These are phyloP conservation scores for Lasius platythorax DNA, from an alignment of 2,888 invertebrate genomes.

Conservation along the genomic window DNA sequence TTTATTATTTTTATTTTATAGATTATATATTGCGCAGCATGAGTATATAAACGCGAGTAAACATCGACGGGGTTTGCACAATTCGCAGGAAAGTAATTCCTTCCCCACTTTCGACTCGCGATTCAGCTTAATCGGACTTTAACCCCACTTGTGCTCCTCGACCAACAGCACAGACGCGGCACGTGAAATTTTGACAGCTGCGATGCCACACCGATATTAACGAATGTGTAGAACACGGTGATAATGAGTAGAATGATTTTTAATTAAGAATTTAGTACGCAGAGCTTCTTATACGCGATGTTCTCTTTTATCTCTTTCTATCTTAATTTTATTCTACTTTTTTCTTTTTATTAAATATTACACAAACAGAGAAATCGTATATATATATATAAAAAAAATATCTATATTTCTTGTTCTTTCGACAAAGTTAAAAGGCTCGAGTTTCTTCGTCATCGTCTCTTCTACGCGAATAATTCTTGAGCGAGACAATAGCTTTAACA, in stretches of 20 bases:
- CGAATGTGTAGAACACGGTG: neutral
- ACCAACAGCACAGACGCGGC: constrained; percentile 8
- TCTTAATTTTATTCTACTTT: neutral
- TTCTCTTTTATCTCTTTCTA: neutral
- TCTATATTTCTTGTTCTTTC: neutral
- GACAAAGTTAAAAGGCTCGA: neutral
- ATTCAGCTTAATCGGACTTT: constrained; percentile 41
- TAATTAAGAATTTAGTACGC: constrained; percentile 1
- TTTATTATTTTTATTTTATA: neutral
- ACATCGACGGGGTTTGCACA: neutral
- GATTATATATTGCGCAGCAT: constrained; percentile 1
- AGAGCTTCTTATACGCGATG: neutral
- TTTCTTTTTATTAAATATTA: neutral
- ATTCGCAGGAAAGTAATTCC: constrained; percentile 23
- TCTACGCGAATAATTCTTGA: constrained; percentile 9
- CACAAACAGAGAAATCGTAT: neutral
- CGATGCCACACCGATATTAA: neutral
- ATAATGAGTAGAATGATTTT: neutral
- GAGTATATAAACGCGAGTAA: neutral
- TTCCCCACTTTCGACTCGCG: constrained; percentile 26
- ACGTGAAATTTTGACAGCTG: constrained; percentile 46
- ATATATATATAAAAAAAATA: neutral
- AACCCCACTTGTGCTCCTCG: constrained; percentile 29
- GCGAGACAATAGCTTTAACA: constrained; percentile 36
- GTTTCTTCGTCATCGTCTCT: neutral